Percentiles rank a stretch among this genome's conserved stretches.
phyloP scores from a whole-genome alignment of 2,888 invertebrate genomes.

The Amblyteles armatorius region DNA sequence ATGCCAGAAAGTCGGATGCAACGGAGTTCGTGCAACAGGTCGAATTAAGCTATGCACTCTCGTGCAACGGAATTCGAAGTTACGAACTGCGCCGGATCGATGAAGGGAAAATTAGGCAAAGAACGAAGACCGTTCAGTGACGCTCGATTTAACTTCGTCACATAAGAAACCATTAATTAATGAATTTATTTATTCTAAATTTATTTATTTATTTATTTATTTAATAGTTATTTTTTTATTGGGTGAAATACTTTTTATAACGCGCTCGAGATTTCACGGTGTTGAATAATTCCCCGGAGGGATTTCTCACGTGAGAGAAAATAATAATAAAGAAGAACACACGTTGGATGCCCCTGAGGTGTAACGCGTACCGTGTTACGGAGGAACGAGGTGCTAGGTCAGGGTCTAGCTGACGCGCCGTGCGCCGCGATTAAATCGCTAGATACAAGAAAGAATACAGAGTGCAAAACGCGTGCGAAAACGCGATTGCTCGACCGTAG shows the following conservation, averaged over 20 bases:
- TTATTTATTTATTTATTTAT: not conserved
- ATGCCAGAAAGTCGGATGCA: conserved; percentile 21
- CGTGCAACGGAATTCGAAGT: not conserved
- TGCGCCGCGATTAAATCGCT: conserved; percentile 65
- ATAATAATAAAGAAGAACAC: conserved; percentile 42
- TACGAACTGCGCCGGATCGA: conserved; percentile 4
- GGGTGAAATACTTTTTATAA: not conserved
- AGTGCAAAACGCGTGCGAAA: conserved; percentile 62
- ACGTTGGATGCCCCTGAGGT: conserved; percentile 36
- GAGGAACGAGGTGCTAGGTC: conserved; percentile 68
- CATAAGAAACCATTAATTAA: not conserved
- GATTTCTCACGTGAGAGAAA: conserved; percentile 59
- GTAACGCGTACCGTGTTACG: conserved; percentile 18
- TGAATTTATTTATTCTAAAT: not conserved
- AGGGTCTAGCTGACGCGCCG: conserved; percentile 63
- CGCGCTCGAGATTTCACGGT: not conserved
- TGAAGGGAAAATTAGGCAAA: not conserved
- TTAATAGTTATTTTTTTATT: not conserved
- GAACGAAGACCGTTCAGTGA: not conserved
- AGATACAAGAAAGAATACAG: conserved; percentile 50
- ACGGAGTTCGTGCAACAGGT: conserved; percentile 13
- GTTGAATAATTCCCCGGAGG: conserved; percentile 41
- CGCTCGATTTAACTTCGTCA: not conserved
- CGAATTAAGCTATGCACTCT: conserved; percentile 22
- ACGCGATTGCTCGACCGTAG: conserved; percentile 53